These are phyloP conservation scores for Thamnophis elegans DNA, from an alignment of 2,797 vertebrate genomes.

Conservation along the genomic window DNA sequence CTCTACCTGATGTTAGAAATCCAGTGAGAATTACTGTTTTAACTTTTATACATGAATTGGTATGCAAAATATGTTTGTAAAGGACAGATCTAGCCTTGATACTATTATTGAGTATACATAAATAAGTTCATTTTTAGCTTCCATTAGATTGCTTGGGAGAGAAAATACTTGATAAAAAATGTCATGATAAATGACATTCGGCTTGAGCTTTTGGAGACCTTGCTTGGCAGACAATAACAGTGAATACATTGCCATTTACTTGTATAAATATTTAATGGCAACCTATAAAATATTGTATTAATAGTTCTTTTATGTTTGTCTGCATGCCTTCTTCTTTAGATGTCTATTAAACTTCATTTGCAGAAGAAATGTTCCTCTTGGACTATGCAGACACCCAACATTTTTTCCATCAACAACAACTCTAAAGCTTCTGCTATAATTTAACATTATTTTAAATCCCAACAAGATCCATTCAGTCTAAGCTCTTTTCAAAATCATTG, in stretches of 20 bases:
- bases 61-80: neutral
- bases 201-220: neutral
- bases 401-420: neutral
- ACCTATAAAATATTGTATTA: constrained; percentile 6
- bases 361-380: neutral
- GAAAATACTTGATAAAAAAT: neutral
- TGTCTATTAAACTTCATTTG: neutral
- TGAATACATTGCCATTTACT: constrained; percentile 14
- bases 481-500: neutral
- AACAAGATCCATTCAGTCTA: neutral
- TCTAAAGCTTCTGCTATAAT: neutral
- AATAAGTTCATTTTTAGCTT: neutral
- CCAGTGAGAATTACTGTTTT: constrained; percentile 74
- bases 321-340: constrained; percentile 19
- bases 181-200: neutral
- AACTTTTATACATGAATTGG: neutral
- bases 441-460: neutral
- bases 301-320: constrained; percentile 1
- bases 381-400: neutral
- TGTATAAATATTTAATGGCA: constrained; percentile 27
- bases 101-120: neutral
- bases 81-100: neutral
- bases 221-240: constrained; percentile 2
- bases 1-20: constrained; percentile 91
- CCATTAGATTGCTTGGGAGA: constrained; percentile 9